A percentile compares a stretch with the other conserved stretches of the same genome.
Evolutionary conservation across 2,113 vertebrate species (phyloP).

Genomic region (Tyto alba): DNA sequence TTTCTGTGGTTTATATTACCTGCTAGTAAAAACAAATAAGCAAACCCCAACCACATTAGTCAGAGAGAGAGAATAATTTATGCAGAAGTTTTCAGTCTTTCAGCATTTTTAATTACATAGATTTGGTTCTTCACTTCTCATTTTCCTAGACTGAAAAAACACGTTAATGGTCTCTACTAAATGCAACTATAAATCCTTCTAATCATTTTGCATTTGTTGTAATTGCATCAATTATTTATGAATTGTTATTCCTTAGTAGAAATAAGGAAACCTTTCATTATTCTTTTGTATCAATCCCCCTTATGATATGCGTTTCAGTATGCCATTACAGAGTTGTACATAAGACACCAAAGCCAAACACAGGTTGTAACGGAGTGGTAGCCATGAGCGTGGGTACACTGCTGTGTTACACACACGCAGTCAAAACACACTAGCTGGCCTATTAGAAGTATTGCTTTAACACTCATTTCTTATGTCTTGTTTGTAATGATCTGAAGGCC

Average conservation of each 20-base stretch:
- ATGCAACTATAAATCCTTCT: neutral
- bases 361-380: neutral
- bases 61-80: neutral
- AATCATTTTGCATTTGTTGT: neutral
- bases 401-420: neutral
- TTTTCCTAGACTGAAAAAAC: neutral
- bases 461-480: neutral
- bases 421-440: fast-evolving
- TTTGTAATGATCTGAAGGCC: neutral
- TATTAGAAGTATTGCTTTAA: neutral
- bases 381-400: neutral
- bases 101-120: neutral
- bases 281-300: neutral
- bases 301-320: fast-evolving
- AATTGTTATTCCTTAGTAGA: neutral
- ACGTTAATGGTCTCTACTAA: neutral
- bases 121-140: neutral
- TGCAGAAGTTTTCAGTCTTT: neutral
- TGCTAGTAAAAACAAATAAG: conserved; percentile 33
- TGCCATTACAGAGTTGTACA: fast-evolving
- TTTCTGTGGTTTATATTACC: conserved; percentile 33
- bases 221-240: neutral
- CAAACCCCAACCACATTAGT: neutral
- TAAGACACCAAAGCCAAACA: neutral
- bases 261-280: neutral